These are phyloP conservation scores for Nematolebias whitei DNA, from an alignment of 2,113 vertebrate genomes.

Conservation along the genomic window DNA sequence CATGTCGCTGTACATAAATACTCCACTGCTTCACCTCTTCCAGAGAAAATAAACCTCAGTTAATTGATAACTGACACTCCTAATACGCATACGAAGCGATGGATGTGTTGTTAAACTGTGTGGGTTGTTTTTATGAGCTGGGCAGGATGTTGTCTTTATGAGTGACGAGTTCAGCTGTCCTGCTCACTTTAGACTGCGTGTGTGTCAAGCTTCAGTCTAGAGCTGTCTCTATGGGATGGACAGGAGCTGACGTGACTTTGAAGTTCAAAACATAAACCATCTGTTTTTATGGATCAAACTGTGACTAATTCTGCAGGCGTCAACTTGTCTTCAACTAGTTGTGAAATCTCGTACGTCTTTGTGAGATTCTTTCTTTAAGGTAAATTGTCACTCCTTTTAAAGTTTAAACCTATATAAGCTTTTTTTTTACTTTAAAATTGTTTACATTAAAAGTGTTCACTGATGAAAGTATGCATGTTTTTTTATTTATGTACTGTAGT, in stretches of 20 bases:
- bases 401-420: too few species aligned
- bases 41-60: neutral
- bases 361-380: neutral
- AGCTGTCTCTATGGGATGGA: constrained; percentile 52
- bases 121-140: constrained; percentile 47
- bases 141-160: constrained; percentile 77
- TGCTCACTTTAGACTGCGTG: constrained; percentile 80
- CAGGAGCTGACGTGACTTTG: constrained; percentile 1
- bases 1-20: neutral
- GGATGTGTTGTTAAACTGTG: neutral
- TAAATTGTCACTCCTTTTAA: neutral
- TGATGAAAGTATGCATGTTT: too few species aligned
- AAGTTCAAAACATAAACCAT: neutral
- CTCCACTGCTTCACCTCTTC: neutral
- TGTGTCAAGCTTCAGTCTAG: too few species aligned
- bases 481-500: too few species aligned
- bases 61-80: neutral
- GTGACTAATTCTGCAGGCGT: constrained; percentile 3
- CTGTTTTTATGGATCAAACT: neutral
- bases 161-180: constrained; percentile 73
- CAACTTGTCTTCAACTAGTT: neutral
- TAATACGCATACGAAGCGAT: too few species aligned
- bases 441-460: too few species aligned
- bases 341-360: neutral
- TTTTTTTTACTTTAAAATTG: too few species aligned